Evolutionary conservation across 2,113 vertebrate species (phyloP).

Genomic region (Cathartes aura): DNA sequence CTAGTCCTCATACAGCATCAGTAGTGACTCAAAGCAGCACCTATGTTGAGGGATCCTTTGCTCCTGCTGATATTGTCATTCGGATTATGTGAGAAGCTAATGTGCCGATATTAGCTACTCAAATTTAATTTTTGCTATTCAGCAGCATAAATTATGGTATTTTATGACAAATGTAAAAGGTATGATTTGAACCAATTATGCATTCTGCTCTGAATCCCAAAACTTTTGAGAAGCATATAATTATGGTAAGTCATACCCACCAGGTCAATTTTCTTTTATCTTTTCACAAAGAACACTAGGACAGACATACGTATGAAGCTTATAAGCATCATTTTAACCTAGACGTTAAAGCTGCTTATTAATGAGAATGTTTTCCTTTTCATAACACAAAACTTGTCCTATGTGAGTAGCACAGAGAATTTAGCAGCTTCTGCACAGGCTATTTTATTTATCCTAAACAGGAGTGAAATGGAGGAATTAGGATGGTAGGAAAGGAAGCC

Average conservation of each 20-base stretch:
- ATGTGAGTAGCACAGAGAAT: neutral
- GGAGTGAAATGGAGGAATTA: neutral
- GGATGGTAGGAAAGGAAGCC: neutral
- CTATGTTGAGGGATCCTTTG: neutral
- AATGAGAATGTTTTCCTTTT: neutral
- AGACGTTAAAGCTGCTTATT: neutral
- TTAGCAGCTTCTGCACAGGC: neutral
- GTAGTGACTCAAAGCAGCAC: neutral
- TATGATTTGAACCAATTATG: conserved; percentile 16
- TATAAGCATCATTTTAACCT: neutral
- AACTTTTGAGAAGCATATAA: conserved; percentile 5
- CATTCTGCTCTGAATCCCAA: neutral
- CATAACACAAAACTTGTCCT: neutral
- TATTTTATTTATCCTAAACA: neutral
- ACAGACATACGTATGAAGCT: neutral
- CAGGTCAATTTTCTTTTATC: neutral
- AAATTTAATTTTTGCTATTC: conserved; percentile 26
- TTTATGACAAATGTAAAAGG: neutral
- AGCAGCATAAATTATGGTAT: neutral
- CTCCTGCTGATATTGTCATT: neutral
- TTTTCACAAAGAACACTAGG: neutral
- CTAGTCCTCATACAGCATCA: neutral
- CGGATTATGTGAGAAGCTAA: neutral
- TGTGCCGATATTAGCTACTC: neutral
- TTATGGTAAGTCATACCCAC: neutral